Percentiles rank a stretch among this genome's conserved stretches.
These are phyloP conservation scores for Caenorhabditis virilis DNA, from an alignment of 2,888 invertebrate genomes.

Conservation along the genomic window DNA sequence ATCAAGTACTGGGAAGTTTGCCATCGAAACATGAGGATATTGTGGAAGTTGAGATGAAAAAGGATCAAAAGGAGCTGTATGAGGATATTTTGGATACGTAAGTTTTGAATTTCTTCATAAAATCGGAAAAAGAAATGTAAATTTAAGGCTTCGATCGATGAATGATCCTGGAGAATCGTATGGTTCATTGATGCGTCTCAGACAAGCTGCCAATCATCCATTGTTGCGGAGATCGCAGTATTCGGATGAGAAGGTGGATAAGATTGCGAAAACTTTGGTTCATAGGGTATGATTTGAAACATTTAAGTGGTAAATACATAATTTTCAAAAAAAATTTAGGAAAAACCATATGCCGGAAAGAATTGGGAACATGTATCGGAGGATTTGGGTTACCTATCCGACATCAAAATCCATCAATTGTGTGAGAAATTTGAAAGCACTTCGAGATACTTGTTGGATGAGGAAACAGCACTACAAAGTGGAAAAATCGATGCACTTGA, in stretches of 20 bases:
- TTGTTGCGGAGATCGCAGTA: conserved; percentile 79
- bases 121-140: conserved; percentile 2
- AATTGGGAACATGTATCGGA: conserved; percentile 76
- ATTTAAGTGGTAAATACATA: conserved; percentile 4
- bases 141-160: conserved; percentile 12
- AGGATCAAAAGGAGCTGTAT: conserved; percentile 80
- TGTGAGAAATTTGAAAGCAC: conserved; percentile 43
- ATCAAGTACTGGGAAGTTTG: conserved; percentile 74
- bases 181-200: conserved; percentile 84
- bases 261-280: conserved; percentile 74
- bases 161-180: conserved; percentile 33
- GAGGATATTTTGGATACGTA: conserved; percentile 44
- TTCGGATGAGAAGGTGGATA: conserved; percentile 74
- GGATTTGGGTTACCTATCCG: conserved; percentile 85
- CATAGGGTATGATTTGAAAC: conserved; percentile 22
- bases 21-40: conserved; percentile 82
- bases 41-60: conserved; percentile 77
- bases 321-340: conserved; percentile 9
- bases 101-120: neutral
- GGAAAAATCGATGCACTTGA: conserved; percentile 87
- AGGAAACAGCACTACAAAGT: conserved; percentile 78
- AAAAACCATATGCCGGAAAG: conserved; percentile 69
- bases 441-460: conserved; percentile 69
- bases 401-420: conserved; percentile 75
- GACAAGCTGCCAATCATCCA: conserved; percentile 90